phyloP scores from a whole-genome alignment of 2,113 vertebrate genomes.

The Cacatua alba region DNA sequence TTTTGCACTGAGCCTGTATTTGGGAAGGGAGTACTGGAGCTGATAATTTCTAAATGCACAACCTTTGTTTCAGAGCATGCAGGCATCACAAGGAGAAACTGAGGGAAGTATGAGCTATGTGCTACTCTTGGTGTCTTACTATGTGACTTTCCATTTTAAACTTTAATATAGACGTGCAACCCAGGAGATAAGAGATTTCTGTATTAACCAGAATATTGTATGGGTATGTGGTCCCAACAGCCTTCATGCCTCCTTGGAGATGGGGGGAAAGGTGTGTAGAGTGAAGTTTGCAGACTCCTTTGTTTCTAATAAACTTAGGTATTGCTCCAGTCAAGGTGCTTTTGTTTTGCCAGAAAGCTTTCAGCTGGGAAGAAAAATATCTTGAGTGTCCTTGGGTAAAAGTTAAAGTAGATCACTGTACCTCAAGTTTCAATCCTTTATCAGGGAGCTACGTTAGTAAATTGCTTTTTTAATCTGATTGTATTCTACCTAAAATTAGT shows the following conservation, averaged over 20 bases:
- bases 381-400: neutral
- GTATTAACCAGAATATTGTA: neutral
- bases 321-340: neutral
- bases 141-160: neutral
- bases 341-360: neutral
- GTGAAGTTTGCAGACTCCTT: neutral
- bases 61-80: neutral
- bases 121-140: neutral
- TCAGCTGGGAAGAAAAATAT: neutral
- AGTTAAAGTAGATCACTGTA: neutral
- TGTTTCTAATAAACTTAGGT: neutral
- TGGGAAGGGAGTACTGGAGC: neutral
- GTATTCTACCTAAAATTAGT: neutral
- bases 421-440: neutral
- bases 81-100: neutral
- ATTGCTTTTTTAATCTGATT: neutral
- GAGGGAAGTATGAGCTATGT: neutral
- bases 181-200: neutral
- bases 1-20: neutral
- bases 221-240: neutral
- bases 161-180: neutral
- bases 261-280: neutral
- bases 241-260: neutral
- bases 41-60: neutral
- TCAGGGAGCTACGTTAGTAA: neutral